Percentiles rank a stretch among this genome's conserved stretches.
These are phyloP conservation scores for Thalassarche chlororhynchos DNA, from an alignment of 2,113 vertebrate species.

Conservation along the genomic window DNA sequence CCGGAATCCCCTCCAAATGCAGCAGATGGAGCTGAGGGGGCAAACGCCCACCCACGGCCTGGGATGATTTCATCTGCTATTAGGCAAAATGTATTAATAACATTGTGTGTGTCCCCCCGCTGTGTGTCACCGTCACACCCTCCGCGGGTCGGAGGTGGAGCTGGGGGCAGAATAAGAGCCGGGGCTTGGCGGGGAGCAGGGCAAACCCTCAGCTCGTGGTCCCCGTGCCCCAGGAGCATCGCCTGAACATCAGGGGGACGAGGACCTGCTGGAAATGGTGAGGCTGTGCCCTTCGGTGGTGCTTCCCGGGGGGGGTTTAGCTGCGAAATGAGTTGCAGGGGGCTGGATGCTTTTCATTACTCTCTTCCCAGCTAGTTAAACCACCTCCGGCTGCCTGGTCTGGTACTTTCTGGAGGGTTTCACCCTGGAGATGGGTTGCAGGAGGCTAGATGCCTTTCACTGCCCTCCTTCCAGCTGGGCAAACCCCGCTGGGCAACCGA, in stretches of 20 bases:
- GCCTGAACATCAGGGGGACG: background rate
- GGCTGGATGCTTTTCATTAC: background rate
- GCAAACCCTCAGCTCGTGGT: background rate
- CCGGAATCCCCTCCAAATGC: background rate
- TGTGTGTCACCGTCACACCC: background rate
- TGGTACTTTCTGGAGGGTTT: background rate
- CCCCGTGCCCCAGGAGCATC: background rate
- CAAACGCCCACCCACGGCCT: background rate
- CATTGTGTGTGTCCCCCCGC: background rate
- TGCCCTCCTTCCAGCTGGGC: background rate
- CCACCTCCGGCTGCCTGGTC: accelerated
- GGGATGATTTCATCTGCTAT: constrained; percentile 36
- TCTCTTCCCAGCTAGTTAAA: background rate
- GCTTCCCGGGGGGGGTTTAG: background rate
- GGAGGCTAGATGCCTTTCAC: background rate
- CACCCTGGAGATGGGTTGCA: background rate
- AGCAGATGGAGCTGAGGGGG: background rate
- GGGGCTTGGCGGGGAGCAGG: background rate
- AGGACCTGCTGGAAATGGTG: constrained; percentile 35
- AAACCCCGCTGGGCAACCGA: background rate
- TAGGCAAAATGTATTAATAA: constrained; percentile 23
- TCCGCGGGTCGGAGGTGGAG: background rate
- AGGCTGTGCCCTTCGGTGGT: background rate
- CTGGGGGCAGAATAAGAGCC: constrained; percentile 30
- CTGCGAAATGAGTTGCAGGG: background rate